A percentile compares a stretch with the other conserved stretches of the same genome.
These are phyloP conservation scores for Centropus unirufus DNA, from an alignment of 2,113 vertebrate genomes.

Conservation along the genomic window DNA sequence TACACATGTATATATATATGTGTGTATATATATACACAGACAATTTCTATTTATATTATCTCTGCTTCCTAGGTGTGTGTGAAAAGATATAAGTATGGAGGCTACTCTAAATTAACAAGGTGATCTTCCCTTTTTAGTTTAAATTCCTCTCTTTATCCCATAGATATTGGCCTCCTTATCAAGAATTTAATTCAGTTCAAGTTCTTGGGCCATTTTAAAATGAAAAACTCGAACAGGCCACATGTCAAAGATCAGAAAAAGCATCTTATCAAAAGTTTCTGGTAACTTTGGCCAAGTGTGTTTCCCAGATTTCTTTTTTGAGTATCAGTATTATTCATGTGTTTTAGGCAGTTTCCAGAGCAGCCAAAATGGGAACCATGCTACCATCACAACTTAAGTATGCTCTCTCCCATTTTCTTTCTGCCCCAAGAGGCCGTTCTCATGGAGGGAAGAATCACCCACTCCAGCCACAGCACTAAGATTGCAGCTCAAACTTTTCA, in stretches of 20 bases:
- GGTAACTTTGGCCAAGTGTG: background rate
- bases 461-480: background rate
- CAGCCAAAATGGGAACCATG: background rate
- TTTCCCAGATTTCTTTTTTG: background rate
- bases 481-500: background rate
- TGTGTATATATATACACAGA: background rate
- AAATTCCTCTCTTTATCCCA: background rate
- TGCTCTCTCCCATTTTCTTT: background rate
- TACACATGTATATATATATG: too few relatives aligned
- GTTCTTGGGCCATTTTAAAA: background rate
- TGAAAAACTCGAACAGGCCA: background rate
- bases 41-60: background rate
- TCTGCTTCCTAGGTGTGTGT: background rate
- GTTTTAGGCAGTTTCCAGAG: background rate
- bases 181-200: background rate
- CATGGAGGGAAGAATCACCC: accelerated
- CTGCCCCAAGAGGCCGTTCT: background rate
- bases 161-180: background rate
- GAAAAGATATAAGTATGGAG: background rate
- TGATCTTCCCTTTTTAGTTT: background rate
- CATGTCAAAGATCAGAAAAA: background rate
- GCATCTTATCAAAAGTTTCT: background rate
- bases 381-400: background rate
- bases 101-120: background rate
- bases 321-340: background rate